Evolutionary conservation across 1,140 invertebrate genomes (phyloP), one percentile per base, ranked within the genome.

Genomic region (Drosophila mauritiana): DNA sequence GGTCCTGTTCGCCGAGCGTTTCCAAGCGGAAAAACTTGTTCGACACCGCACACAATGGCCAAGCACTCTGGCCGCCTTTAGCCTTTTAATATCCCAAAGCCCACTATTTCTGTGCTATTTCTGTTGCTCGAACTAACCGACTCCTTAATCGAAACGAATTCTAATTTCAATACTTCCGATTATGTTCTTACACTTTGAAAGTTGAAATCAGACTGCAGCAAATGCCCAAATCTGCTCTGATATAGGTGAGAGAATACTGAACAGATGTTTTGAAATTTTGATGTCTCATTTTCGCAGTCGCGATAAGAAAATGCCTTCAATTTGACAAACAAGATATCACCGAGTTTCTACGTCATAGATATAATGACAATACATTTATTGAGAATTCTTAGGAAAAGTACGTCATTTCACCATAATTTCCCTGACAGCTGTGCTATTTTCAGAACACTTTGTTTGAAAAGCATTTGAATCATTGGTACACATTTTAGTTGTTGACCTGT

Each of bases 1-100:
- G 76, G 61, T 58, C 17, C 54, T 27, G 55, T 55, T 58, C 51
- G 34, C 63, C 53, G 52, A 37, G 45, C 52, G 40, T 12, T 74
- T 42, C 53, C 40, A 40, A 49, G 61, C 51, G 73, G 8, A 67
- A 76, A 67, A 58, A 70, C 61, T 70, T 64, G 25, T 13, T 37
- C 27, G 27, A 22, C 31, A 46, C 10, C 36, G 31, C 8, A 42
- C 39, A 64, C 53, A 73, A 73, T 63, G 15, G 52, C 64, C 10
- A 40, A 70, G 64, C 46, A 57, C 53, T 57, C 42, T 11, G 22
- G 52, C 7, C n/a, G 70, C 57, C 53, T 57, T 40, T 11, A 31
- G 52, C 7, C n/a, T 72, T 70, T 72, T 70, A 70, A 72, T 72
- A 72, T 70, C 57, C 36, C 36, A 56, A 36, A 43, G 64, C 42